Evolutionary conservation across 2,888 invertebrate genomes (phyloP).

Genomic region (Cinara cedri): DNA sequence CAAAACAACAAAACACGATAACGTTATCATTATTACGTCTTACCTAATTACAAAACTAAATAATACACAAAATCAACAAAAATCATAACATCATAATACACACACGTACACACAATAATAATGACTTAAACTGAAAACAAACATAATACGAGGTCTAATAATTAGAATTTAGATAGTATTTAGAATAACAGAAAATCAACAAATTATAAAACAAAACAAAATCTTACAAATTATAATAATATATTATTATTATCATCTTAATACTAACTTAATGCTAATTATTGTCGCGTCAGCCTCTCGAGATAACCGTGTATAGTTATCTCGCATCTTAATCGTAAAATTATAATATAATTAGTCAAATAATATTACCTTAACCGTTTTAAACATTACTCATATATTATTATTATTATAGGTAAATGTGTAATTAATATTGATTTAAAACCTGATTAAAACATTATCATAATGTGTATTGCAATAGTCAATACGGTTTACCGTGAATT

Average conservation of each 20-base stretch:
- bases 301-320: constrained; percentile 20
- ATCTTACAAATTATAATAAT: no score
- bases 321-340: constrained; percentile 45
- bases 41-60: neutral
- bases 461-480: neutral
- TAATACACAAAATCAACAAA: constrained; percentile 23
- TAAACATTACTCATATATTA: constrained; percentile 14
- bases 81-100: no score
- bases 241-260: neutral
- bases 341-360: neutral
- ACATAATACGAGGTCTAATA: neutral
- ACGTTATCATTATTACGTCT: neutral
- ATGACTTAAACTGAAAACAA: neutral
- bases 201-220: neutral
- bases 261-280: constrained; percentile 39
- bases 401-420: no score
- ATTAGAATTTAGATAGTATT: no score
- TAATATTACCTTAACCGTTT: constrained; percentile 38
- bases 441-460: neutral
- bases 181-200: neutral
- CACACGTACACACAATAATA: no score
- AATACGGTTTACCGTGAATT: neutral
- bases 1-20: constrained; percentile 17
- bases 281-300: constrained; percentile 55
- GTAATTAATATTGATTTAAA: neutral